phyloP scores from a whole-genome alignment of 1,140 invertebrate species.

The Sminthurides bifidus region DNA sequence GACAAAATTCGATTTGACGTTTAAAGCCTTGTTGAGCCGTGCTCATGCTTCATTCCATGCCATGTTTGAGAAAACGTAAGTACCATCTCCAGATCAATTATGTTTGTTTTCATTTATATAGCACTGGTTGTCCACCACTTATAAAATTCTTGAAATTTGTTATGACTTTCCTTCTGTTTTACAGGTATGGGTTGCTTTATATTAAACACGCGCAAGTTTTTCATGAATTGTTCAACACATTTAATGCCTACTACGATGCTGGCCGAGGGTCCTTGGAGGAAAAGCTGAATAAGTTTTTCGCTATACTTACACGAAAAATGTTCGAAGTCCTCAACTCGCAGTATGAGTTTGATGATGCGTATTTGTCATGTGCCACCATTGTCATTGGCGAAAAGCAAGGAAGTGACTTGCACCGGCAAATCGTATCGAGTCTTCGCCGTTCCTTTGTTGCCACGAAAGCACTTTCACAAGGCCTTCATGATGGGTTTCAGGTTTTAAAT shows the following conservation, averaged over 20 bases:
- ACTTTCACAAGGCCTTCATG: constrained; percentile 74
- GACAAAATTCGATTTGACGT: constrained; percentile 27
- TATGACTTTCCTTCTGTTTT: constrained; percentile 3
- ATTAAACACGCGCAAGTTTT: constrained; percentile 88
- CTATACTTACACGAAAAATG: constrained; percentile 86
- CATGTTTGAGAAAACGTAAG: constrained; percentile 33
- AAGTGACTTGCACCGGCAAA: constrained; percentile 29
- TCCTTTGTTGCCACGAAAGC: constrained; percentile 88
- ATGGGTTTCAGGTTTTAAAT: constrained; percentile 68
- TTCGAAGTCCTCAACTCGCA: constrained; percentile 86
- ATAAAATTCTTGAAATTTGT: not conserved
- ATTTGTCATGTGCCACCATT: constrained; percentile 29
- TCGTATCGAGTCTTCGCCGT: constrained; percentile 38
- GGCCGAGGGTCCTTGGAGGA: constrained; percentile 69
- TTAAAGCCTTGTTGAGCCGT: constrained; percentile 22
- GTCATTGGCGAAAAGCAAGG: constrained; percentile 30
- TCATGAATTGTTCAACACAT: constrained; percentile 73
- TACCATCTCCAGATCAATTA: not conserved
- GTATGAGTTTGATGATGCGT: constrained; percentile 64
- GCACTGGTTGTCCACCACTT: not conserved
- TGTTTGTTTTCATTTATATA: constrained; percentile 1
- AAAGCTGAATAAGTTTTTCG: constrained; percentile 87
- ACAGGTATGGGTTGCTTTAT: constrained; percentile 78
- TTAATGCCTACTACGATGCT: constrained; percentile 77
- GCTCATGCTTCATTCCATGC: constrained; percentile 30